Evolutionary conservation across 1,140 invertebrate genomes (phyloP), one percentile per base, ranked within the genome.

Genomic region (Camponotus pennsylvanicus): DNA sequence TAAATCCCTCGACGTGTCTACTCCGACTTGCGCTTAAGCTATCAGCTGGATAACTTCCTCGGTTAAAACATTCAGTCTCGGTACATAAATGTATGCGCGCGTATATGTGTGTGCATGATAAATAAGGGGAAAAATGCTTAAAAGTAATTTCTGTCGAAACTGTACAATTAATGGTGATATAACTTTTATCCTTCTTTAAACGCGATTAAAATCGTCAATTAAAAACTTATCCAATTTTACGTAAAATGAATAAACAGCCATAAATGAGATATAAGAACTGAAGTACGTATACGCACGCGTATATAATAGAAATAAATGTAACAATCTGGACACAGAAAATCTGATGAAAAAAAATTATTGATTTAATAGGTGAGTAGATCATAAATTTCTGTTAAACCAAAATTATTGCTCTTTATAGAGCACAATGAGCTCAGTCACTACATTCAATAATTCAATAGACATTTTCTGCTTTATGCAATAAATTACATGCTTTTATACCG

Each of bases 1-100:
- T 89, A 89, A 89, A 89, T 75, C 86, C 77, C 37, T 73, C 21
- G 34, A 75, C 34, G 40, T 42, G 73, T 63, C 87, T 52, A 73
- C 45, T 85, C 64, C 42, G 40, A 52, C 64, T 67, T 75, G 0
- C 21, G 61, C n/a, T 70, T 83, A 83, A 83, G 27, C 69, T 75
- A 83, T 83, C n/a, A 75, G n/a, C 27, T 37, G n/a, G 42, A 61
- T 75, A 83, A 73, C 40, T 83, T 80, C 13, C 2, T 63, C 55
- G 32, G 40, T 83, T 83, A 83, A 61, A 83, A 73, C 55, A 6
- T 45, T 27, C 37, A 1, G 3, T 5, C 34, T 32, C 11, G 18
- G 21, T 69, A 11, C n/a, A 5, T 27, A 6, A 11, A 21, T 13
- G 40, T 8, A 4, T 49, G 13, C 4, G 11, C 3, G 45, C 13